Evolutionary conservation across 2,797 vertebrate genomes (phyloP).

Genomic region (Morus bassanus): DNA sequence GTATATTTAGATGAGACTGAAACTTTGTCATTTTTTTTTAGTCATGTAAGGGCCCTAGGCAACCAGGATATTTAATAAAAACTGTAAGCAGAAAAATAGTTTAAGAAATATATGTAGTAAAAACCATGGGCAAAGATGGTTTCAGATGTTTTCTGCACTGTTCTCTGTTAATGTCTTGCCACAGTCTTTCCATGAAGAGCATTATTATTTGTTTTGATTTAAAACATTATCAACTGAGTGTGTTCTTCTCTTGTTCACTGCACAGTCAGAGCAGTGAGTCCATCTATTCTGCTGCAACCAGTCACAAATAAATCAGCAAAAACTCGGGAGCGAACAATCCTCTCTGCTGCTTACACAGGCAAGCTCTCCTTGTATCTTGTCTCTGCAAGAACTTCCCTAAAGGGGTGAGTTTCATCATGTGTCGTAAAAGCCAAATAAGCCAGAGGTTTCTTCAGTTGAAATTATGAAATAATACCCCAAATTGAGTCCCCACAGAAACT

Average conservation of each 20-base stretch:
- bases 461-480: conserved; percentile 19
- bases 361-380: neutral
- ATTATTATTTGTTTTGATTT: neutral
- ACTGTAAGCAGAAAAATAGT: neutral
- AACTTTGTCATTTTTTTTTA: neutral
- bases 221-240: neutral
- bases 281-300: neutral
- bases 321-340: rapidly evolving
- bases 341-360: neutral
- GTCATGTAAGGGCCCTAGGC: neutral
- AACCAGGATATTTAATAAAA: neutral
- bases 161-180: neutral
- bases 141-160: neutral
- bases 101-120: neutral
- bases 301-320: neutral
- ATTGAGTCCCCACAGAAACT: neutral
- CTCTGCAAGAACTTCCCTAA: conserved; percentile 5
- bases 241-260: neutral
- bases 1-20: neutral
- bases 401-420: neutral
- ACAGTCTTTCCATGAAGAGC: neutral
- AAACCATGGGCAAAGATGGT: neutral
- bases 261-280: neutral
- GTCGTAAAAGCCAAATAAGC: neutral
- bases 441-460: conserved; percentile 1